These are phyloP conservation scores for Arion vulgaris DNA, from an alignment of 1,140 invertebrate genomes.

Conservation along the genomic window DNA sequence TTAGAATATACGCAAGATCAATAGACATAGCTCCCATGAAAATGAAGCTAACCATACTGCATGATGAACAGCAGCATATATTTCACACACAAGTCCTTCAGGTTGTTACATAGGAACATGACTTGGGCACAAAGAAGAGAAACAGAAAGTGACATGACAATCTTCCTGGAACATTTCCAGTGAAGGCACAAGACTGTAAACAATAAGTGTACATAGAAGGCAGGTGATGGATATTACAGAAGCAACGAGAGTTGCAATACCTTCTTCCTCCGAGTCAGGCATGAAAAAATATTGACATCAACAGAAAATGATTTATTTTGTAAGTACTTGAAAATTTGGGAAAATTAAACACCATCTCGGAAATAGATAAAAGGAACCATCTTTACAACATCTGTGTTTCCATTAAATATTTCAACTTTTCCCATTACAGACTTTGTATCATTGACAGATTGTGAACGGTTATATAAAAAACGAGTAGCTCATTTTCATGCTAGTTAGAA, in stretches of 20 bases:
- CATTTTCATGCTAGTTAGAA: not conserved
- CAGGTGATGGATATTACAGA: conserved; percentile 8
- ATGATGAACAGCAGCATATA: conserved; percentile 71
- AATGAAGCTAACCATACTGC: conserved; percentile 75
- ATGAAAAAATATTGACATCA: not conserved
- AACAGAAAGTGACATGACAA: conserved; percentile 71
- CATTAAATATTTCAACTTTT: not conserved
- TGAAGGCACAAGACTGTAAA: conserved; percentile 69
- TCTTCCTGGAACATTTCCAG: conserved; percentile 74
- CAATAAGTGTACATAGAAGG: conserved; percentile 54
- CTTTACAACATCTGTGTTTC: not conserved
- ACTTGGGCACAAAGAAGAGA: conserved; percentile 72
- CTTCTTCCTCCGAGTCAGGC: not conserved
- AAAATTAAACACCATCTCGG: not conserved
- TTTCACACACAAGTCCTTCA: conserved; percentile 45
- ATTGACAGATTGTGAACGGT: not conserved
- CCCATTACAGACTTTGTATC: not conserved
- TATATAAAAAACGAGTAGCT: not conserved
- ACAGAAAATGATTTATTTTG: not conserved
- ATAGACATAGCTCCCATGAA: conserved; percentile 75
- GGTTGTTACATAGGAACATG: conserved; percentile 59
- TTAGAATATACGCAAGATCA: conserved; percentile 78
- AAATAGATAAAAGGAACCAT: not conserved
- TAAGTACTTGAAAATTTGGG: not conserved
- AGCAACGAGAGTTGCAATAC: not conserved